These are phyloP conservation scores for Acanthochromis polyacanthus DNA, from an alignment of 2,113 vertebrate species.

Conservation along the genomic window DNA sequence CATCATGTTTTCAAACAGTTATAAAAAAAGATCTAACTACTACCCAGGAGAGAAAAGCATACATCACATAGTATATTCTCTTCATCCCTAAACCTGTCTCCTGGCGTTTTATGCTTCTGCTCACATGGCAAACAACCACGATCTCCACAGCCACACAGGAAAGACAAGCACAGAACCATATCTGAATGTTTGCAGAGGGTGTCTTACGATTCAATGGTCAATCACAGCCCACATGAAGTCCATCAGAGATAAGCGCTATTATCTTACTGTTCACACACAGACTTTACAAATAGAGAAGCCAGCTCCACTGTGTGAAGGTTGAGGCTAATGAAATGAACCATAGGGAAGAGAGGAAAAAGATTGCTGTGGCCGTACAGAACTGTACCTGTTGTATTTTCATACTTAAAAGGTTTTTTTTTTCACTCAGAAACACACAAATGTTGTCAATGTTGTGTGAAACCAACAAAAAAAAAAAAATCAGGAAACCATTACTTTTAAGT, in stretches of 20 bases:
- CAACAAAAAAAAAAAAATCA: background rate
- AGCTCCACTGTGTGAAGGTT: conserved; percentile 1
- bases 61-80: background rate
- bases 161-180: background rate
- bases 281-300: conserved; percentile 25
- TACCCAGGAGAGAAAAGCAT: conserved; percentile 2
- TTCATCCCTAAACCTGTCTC: conserved; percentile 1
- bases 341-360: conserved; percentile 8
- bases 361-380: background rate
- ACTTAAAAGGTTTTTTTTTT: conserved; percentile 7
- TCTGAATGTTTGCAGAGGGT: conserved; percentile 10
- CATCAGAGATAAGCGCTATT: conserved; percentile 27
- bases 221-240: conserved; percentile 12
- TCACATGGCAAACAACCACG: background rate
- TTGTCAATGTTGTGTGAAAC: background rate
- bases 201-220: conserved; percentile 26
- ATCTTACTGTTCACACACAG: conserved; percentile 38
- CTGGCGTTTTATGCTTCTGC: background rate
- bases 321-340: conserved; percentile 37
- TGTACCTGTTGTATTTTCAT: background rate
- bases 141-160: conserved; percentile 2
- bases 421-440: conserved; percentile 9
- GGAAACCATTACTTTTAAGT: background rate
- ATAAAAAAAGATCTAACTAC: conserved; percentile 37
- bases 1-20: conserved; percentile 18